These are phyloP conservation scores for Branchellion lobata DNA, from an alignment of 2,888 invertebrate species.

Conservation along the genomic window DNA sequence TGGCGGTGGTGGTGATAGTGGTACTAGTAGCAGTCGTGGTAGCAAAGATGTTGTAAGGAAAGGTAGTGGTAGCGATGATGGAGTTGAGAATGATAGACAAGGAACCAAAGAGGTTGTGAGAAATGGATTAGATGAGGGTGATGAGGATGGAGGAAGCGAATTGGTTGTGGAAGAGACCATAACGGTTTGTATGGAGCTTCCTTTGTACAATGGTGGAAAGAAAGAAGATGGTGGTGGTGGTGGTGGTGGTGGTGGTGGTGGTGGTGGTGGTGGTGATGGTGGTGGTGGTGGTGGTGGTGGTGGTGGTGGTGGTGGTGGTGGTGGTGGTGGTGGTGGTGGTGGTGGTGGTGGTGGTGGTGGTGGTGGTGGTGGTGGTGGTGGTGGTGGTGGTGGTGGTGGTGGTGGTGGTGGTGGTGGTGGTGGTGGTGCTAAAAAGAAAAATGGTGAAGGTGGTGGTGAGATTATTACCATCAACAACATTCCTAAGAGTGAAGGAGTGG, in stretches of 20 bases:
- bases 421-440: neutral
- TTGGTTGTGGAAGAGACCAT: neutral
- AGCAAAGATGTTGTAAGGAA: neutral
- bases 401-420: neutral
- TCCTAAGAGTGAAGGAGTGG: too few relatives aligned
- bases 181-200: neutral
- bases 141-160: neutral
- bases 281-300: neutral
- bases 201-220: neutral
- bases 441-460: neutral
- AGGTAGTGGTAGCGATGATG: neutral
- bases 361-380: neutral
- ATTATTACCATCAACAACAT: too few relatives aligned
- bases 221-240: neutral
- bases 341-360: neutral
- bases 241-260: neutral
- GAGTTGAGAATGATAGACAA: neutral
- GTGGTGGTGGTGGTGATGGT: neutral
- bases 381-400: neutral
- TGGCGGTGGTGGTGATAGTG: neutral
- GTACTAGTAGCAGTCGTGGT: neutral
- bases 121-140: neutral
- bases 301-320: neutral
- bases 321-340: neutral
- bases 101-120: neutral